Evolutionary conservation across 2,113 vertebrate genomes (phyloP).

Genomic region (Alethe diademata): DNA sequence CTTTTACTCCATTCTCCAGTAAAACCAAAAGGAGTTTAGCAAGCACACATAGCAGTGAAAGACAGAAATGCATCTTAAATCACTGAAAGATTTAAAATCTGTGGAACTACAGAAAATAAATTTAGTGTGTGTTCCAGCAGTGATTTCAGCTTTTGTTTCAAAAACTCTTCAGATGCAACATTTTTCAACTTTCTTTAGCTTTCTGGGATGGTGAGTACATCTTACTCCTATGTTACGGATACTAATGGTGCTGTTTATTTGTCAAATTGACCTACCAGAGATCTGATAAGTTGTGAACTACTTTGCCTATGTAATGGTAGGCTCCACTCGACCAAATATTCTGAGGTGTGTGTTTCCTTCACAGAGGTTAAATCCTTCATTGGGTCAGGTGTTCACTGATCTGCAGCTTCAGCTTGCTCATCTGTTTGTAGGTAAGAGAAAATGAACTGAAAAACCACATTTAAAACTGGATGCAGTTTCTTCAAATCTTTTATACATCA

Average conservation of each 20-base stretch:
- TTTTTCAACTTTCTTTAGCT: conserved; percentile 15
- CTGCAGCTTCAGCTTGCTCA: neutral
- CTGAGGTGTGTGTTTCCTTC: neutral
- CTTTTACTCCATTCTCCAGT: neutral
- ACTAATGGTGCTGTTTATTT: neutral
- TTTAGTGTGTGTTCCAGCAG: neutral
- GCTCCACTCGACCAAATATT: neutral
- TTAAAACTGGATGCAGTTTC: neutral
- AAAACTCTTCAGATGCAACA: neutral
- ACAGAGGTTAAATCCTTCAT: neutral
- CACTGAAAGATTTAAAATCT: neutral
- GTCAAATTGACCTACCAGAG: neutral
- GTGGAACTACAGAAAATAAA: neutral
- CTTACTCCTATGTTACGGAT: neutral
- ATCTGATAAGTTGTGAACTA: neutral
- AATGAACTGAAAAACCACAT: neutral
- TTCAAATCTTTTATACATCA: neutral
- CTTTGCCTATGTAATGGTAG: neutral
- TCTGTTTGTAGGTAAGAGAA: neutral
- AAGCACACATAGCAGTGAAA: neutral
- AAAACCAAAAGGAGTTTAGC: neutral
- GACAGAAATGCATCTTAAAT: neutral
- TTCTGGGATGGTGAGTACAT: conserved; percentile 48
- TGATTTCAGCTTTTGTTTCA: neutral
- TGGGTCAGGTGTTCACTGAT: neutral